Evolutionary conservation across 2,888 invertebrate genomes (phyloP).

Genomic region (Marasmarcha lunaedactyla): DNA sequence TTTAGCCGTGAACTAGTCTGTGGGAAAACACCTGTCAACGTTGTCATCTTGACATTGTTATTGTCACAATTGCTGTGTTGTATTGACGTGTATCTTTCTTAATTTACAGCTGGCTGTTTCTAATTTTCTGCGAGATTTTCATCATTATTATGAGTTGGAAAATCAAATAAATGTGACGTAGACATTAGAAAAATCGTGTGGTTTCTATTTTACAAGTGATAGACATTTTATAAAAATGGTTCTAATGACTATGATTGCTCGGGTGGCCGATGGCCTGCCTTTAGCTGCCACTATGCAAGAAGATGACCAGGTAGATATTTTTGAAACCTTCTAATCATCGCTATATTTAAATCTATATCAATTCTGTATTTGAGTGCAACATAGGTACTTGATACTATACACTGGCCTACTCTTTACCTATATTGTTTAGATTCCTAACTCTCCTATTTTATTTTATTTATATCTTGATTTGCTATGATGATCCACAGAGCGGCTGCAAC

Average conservation of each 20-base stretch:
- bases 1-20: too few species aligned
- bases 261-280: conserved; percentile 94
- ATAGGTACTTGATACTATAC: too few species aligned
- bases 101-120: conserved; percentile 20
- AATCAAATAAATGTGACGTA: conserved; percentile 15
- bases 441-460: conserved; percentile 13
- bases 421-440: background rate
- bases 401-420: background rate
- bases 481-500: conserved; percentile 87
- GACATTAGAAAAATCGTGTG: background rate
- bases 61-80: background rate
- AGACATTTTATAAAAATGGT: conserved; percentile 78
- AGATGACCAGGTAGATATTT: conserved; percentile 87
- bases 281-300: conserved; percentile 98
- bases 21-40: too few species aligned
- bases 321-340: background rate
- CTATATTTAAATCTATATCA: background rate
- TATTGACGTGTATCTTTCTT: conserved; percentile 36
- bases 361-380: background rate
- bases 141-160: conserved; percentile 45
- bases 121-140: conserved; percentile 16
- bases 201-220: background rate
- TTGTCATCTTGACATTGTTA: too few species aligned
- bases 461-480: conserved; percentile 46
- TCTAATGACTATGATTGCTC: conserved; percentile 96